Evolutionary conservation across 2,113 vertebrate species (phyloP).

Genomic region (Cinclus cinclus): DNA sequence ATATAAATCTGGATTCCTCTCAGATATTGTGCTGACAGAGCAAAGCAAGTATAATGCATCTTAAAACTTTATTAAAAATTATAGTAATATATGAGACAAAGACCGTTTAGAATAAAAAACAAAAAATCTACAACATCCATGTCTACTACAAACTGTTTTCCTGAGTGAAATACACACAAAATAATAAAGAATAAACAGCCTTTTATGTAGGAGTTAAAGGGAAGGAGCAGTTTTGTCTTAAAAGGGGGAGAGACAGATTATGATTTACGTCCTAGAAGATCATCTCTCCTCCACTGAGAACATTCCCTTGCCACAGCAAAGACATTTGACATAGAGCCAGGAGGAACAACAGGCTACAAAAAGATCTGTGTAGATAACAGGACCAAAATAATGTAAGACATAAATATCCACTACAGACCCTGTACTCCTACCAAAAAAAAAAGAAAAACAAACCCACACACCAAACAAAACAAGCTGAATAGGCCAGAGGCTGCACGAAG

Average conservation of each 20-base stretch:
- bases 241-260: not conserved
- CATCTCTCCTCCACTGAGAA: not conserved
- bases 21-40: not conserved
- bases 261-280: not conserved
- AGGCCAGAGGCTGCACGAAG: not conserved
- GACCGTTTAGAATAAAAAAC: not conserved
- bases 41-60: not conserved
- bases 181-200: not conserved
- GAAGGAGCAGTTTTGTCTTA: not conserved
- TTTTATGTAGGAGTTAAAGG: not conserved
- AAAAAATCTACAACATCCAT: not conserved
- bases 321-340: not conserved
- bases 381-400: not conserved
- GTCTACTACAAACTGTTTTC: not conserved
- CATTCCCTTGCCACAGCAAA: not conserved
- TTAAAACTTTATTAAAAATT: not conserved
- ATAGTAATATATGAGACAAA: not conserved
- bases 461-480: not conserved
- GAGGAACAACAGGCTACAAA: not conserved
- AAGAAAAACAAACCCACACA: no score
- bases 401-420: not conserved
- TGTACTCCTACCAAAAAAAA: not conserved
- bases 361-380: not conserved
- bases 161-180: not conserved
- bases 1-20: not conserved